These are phyloP conservation scores for Marisa cornuarietis DNA, from an alignment of 1,140 invertebrate genomes.

Conservation along the genomic window DNA sequence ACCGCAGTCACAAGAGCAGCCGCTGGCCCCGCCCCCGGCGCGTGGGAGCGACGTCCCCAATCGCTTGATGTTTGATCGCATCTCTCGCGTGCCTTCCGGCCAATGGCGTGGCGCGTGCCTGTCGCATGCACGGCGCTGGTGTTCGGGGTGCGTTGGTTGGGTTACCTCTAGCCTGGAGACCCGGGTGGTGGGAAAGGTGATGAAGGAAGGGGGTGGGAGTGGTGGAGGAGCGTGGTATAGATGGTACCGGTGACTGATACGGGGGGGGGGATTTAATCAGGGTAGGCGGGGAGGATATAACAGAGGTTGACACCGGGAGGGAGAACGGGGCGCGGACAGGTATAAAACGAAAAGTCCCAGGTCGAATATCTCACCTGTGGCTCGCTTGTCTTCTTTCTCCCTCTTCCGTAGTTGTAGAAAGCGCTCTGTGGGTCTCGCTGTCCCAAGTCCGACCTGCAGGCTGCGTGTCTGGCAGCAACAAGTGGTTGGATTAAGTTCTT, in stretches of 20 bases:
- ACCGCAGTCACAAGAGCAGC: conserved; percentile 12
- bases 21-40: conserved; percentile 17
- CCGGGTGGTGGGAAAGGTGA: neutral
- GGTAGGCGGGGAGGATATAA: conserved; percentile 6
- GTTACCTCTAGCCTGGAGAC: neutral
- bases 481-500: neutral
- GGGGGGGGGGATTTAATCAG: neutral
- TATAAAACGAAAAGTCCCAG: conserved; percentile 22
- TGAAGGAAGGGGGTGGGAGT: neutral
- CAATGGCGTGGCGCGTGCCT: conserved; percentile 32
- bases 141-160: conserved; percentile 5
- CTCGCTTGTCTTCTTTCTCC: neutral
- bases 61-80: conserved; percentile 32
- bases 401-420: neutral
- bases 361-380: conserved; percentile 19
- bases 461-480: neutral
- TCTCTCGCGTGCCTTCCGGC: conserved; percentile 29
- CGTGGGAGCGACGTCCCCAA: conserved; percentile 28
- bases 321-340: conserved; percentile 13
- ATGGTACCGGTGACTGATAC: neutral
- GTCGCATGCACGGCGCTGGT: conserved; percentile 24
- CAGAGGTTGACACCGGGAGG: neutral
- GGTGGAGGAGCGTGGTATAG: neutral
- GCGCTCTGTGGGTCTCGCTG: neutral
- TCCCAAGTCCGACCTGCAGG: neutral